Percentiles rank a stretch among this genome's conserved stretches.
phyloP scores from a whole-genome alignment of 2,113 vertebrate genomes.

The Cyprinodon variegatus region DNA sequence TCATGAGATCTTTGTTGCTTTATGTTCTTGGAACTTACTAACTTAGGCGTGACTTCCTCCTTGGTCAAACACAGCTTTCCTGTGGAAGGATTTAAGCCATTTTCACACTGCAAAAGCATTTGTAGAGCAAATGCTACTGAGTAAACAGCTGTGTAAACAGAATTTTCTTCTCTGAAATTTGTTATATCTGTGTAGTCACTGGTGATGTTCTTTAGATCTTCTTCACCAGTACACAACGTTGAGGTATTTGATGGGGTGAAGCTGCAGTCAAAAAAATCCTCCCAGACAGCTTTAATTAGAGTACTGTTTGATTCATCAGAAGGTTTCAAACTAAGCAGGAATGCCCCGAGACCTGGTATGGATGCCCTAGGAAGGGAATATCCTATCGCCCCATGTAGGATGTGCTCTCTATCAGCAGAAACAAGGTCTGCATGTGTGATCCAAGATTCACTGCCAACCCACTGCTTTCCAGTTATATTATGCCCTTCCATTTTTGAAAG shows the following conservation, averaged over 20 bases:
- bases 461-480: constrained; percentile 68
- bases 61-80: constrained; percentile 63
- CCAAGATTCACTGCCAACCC: constrained; percentile 67
- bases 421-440: constrained; percentile 55
- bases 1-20: background rate
- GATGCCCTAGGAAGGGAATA: constrained; percentile 62
- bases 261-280: constrained; percentile 56
- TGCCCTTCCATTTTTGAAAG: constrained; percentile 28
- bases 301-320: constrained; percentile 48
- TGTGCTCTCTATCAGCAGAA: constrained; percentile 25
- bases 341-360: constrained; percentile 58
- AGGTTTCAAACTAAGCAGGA: constrained; percentile 62
- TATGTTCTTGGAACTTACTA: constrained; percentile 38
- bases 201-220: constrained; percentile 59
- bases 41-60: constrained; percentile 49
- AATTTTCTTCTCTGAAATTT: constrained; percentile 61
- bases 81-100: constrained; percentile 61
- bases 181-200: constrained; percentile 66
- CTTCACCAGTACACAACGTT: constrained; percentile 52
- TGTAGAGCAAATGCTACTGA: constrained; percentile 66
- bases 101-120: constrained; percentile 60
- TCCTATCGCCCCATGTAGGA: constrained; percentile 65
- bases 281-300: constrained; percentile 52
- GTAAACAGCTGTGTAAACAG: constrained; percentile 70
- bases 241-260: constrained; percentile 54